Percentiles rank a stretch among this genome's conserved stretches.
phyloP scores from a whole-genome alignment of 2,113 vertebrate genomes.

The Psettodes erumei region DNA sequence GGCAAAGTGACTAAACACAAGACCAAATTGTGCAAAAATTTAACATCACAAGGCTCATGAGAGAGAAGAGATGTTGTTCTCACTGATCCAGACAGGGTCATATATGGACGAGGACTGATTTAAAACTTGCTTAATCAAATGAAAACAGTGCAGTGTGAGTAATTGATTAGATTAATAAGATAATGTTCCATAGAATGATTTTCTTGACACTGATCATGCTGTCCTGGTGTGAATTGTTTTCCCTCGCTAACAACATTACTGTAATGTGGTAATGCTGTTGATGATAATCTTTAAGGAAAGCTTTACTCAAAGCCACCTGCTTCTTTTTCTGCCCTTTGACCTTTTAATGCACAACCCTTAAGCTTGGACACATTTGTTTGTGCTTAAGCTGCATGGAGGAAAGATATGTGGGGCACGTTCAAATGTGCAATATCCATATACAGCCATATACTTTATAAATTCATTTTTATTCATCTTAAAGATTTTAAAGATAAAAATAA shows the following conservation, averaged over 20 bases:
- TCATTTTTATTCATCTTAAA: too few species aligned
- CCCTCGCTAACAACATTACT: slow-evolving; percentile 33
- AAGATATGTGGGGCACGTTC: background rate
- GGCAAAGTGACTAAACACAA: background rate
- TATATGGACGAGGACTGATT: background rate
- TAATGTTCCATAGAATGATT: slow-evolving; percentile 22
- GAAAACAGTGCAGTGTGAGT: background rate
- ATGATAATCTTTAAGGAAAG: slow-evolving; percentile 37
- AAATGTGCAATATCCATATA: background rate
- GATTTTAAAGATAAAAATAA: background rate
- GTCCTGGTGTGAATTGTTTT: slow-evolving; percentile 12
- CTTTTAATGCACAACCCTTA: slow-evolving; percentile 46
- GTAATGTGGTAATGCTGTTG: slow-evolving; percentile 22
- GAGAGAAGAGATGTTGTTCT: background rate
- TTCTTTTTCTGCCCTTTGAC: slow-evolving; percentile 37
- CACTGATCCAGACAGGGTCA: background rate
- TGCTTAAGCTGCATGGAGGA: background rate
- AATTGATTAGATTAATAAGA: slow-evolving; percentile 18
- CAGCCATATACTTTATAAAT: background rate
- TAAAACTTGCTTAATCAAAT: background rate
- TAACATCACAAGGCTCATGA: too few species aligned
- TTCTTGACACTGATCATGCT: background rate
- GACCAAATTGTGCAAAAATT: too few species aligned
- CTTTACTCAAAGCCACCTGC: slow-evolving; percentile 52
- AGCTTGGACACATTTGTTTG: slow-evolving; percentile 18